A percentile compares a stretch with the other conserved stretches of the same genome.
Evolutionary conservation across 2,113 vertebrate species (phyloP).

Genomic region (Ceyx cyanopectus): DNA sequence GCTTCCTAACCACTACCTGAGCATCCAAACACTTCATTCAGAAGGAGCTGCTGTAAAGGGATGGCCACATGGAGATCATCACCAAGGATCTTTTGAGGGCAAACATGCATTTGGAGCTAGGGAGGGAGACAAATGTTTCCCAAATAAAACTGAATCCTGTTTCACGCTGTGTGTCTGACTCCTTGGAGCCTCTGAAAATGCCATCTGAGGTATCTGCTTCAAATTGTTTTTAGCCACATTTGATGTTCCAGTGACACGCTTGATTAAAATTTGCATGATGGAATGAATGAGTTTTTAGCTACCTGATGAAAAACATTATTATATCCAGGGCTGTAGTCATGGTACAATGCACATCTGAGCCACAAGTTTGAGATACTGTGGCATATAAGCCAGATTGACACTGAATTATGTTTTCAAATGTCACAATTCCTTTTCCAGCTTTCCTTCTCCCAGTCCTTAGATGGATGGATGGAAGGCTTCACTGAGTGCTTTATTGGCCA

Average conservation of each 20-base stretch:
- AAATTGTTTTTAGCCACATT: not conserved
- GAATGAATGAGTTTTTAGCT: not conserved
- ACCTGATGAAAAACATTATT: not conserved
- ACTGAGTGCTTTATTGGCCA: not conserved
- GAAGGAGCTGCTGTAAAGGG: not conserved
- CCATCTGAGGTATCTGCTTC: not conserved
- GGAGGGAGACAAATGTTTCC: not conserved
- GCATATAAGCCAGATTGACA: not conserved
- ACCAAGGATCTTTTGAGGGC: too few relatives aligned
- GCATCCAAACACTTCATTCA: not conserved
- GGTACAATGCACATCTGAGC: not conserved
- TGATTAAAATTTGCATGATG: not conserved
- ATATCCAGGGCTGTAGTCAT: not conserved
- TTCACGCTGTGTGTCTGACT: not conserved
- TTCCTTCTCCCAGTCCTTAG: fast-evolving
- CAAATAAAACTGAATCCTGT: not conserved
- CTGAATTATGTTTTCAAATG: not conserved
- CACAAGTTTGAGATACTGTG: not conserved
- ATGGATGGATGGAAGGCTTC: not conserved
- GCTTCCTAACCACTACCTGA: not conserved
- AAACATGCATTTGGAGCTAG: not conserved
- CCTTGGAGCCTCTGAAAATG: not conserved
- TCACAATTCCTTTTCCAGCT: not conserved
- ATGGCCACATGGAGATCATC: not conserved
- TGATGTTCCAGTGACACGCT: not conserved